Base-by-base conservation (phyloP, 1,140 invertebrate genomes). In the Catajapyx aquilonaris region DNA sequence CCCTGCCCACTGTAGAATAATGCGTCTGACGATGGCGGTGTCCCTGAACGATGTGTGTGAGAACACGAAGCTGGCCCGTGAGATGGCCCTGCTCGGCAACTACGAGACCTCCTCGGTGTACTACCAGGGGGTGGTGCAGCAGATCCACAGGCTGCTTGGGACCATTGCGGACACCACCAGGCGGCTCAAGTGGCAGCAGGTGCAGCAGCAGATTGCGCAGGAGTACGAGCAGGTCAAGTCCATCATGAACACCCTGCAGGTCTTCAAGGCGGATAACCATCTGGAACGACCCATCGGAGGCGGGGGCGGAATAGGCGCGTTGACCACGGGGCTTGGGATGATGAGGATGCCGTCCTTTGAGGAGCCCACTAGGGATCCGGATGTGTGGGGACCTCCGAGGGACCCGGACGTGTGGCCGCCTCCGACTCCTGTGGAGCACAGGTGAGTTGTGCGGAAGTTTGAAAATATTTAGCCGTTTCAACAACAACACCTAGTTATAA, bases 61-160 rank as follows among this genome's bases (percentile, higher is more conserved):
- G 63, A 86, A 86, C 62, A 78, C 81, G 37, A 88, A 86, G 61
- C 62, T 93, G 52, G 90, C 84, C 22, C 66, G 91, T 47, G 88
- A 96, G 62, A 86, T 84, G 75, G 84, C 86, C 38, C 61, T 95
- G 42, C 76, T 85, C 51, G 88, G 90, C 5, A 93, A 94, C 57
- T 97, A 97, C 55, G 90, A 95, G 50, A 84, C 81, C 39, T 81
- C 88, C 9, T 66, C 75, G 47, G 84, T 95, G 33, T 95, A 94
- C 60, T 97, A 94, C 55, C 81, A 94, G 60, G 84, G 87, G 34
- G 81, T 87, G 3, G 66, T 90, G 21, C 81, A 87, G 54, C 81
- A 88, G 60, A 81, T 93, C 46, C 80, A 86, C 49, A 73, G 71
- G 46, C 65, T 91, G 19, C 66, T 94, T 31, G 64, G 71, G 13